These are phyloP conservation scores for Dolichopus griseipennis DNA, from an alignment of 2,888 invertebrate species.

Conservation along the genomic window DNA sequence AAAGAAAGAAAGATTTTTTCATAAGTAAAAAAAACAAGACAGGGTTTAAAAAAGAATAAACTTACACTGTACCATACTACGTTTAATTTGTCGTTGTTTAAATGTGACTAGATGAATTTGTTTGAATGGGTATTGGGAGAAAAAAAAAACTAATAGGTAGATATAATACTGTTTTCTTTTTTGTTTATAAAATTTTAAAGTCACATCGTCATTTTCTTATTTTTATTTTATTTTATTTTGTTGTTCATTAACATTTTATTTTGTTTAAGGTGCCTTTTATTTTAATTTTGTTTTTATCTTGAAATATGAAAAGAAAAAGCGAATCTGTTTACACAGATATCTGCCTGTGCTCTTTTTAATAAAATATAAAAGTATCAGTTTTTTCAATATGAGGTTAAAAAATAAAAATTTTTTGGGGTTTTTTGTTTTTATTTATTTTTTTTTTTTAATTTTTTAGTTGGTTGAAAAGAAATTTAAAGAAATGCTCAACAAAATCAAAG, in stretches of 20 bases:
- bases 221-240: not conserved
- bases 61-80: too few species aligned
- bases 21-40: too few species aligned
- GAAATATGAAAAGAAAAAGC: not conserved
- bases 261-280: not conserved
- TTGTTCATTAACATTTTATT: not conserved
- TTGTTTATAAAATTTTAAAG: not conserved
- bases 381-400: constrained; percentile 6
- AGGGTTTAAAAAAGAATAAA: too few species aligned
- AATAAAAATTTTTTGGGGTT: not conserved
- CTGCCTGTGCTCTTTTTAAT: too few species aligned
- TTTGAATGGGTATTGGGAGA: not conserved
- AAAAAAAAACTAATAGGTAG: not conserved
- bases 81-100: too few species aligned
- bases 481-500: too few species aligned
- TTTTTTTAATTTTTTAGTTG: too few species aligned
- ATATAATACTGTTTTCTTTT: not conserved
- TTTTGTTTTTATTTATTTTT: too few species aligned
- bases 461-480: too few species aligned
- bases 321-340: not conserved
- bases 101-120: too few species aligned
- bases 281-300: not conserved
- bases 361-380: not conserved
- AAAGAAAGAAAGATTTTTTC: too few species aligned
- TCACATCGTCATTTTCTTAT: not conserved